Base-by-base conservation (phyloP, 2,113 vertebrate genomes). In the Lates calcarifer region DNA sequence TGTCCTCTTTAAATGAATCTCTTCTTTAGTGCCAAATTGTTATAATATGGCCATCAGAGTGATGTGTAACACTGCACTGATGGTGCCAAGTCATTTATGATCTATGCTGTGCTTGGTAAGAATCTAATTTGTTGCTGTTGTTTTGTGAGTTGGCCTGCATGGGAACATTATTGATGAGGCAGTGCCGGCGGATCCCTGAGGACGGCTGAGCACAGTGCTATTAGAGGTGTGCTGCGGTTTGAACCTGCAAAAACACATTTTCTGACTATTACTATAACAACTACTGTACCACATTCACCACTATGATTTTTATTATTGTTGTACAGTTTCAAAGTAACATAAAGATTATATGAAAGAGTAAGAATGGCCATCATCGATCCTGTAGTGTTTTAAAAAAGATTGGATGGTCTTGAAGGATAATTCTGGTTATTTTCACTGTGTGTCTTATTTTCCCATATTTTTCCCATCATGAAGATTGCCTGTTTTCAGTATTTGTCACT, bases 91-190 rank as follows among this genome's bases (percentile, higher is more conserved):
- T 81, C 82, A 68, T 63, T 77, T 77, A 76, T 79, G 88, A 87
- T 85, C 68, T 77, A 74, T 84, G 68, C 53, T 47, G 51, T 35
- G 79, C 74, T 74, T 71, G 69, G 70, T 75, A 12, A 64, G 75
- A 74, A 82, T 89, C 80, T 71, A 86, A 86, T 90, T 87, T 90
- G 83, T 78, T 69, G 64, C 64, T 63, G 71, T 77, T 87, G 73
- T 85, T 89, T 81, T 62, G 47, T 45, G 61, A 87, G 77, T 56
- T 41, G 45, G 75, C n/a, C 77, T 82, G 56, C 69, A 64, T 39
- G 28, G 56, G 39, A 55, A 62, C n/a, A 2, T 82, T 90, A 90
- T 82, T 75, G 86, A 91, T 84, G 80, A 69, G 37, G 80, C 49
- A n/a, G 41, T 81, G 69, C 35, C 28, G 66, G 10, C 24, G n/a